phyloP scores from a whole-genome alignment of 2,113 vertebrate genomes.

The Pristiophorus japonicus region DNA sequence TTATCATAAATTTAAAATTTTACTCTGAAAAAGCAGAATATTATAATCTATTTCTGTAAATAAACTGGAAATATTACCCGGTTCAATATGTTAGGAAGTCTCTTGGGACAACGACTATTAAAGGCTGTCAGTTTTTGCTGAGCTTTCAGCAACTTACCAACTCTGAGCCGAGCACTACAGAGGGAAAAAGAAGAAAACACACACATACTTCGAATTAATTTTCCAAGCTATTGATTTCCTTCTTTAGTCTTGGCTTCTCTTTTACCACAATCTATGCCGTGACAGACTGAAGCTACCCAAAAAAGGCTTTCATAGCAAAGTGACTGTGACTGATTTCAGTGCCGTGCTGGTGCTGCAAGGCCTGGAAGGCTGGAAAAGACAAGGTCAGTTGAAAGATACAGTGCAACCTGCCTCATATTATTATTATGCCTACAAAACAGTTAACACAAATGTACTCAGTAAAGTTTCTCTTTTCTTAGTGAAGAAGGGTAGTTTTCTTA shows the following conservation, averaged over 20 bases:
- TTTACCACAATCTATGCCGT: neutral
- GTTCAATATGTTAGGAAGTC: neutral
- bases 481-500: neutral
- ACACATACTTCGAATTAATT: neutral
- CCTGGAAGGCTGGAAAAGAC: neutral
- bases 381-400: neutral
- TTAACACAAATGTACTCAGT: neutral
- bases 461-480: neutral
- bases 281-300: neutral
- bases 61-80: neutral
- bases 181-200: neutral
- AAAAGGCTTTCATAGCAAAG: neutral
- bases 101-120: neutral
- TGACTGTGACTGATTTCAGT: neutral
- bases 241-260: neutral
- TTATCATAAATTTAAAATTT: neutral
- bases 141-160: neutral
- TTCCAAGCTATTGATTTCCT: neutral
- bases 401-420: neutral
- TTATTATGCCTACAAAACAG: neutral
- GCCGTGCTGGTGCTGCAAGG: neutral
- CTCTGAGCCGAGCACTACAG: neutral
- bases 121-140: constrained; percentile 4
- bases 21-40: neutral
- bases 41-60: neutral